phyloP scores from a whole-genome alignment of 2,113 vertebrate genomes.

The Pedionomus torquatus region DNA sequence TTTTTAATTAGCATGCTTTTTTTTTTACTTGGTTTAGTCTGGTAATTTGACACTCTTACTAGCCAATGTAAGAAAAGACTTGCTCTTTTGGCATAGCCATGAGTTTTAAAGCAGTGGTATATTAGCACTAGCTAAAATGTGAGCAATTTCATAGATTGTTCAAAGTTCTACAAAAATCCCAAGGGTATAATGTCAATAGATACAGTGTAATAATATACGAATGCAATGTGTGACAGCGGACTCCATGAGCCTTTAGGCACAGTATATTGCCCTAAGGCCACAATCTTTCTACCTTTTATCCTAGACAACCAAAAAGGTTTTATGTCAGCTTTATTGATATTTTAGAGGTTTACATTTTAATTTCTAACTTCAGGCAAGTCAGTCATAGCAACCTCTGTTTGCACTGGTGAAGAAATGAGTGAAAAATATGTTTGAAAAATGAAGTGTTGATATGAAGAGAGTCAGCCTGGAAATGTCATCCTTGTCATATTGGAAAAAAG shows the following conservation, averaged over 20 bases:
- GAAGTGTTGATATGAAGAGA: not conserved
- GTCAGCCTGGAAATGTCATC: not conserved
- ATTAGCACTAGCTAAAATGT: conserved; percentile 27
- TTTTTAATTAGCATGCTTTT: conserved; percentile 79
- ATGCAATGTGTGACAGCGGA: conserved; percentile 55
- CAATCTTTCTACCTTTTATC: conserved; percentile 50
- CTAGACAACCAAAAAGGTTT: conserved; percentile 51
- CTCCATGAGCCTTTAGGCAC: conserved; percentile 49
- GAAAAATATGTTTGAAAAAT: not conserved
- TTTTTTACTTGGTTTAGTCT: conserved; percentile 62
- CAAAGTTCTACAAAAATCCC: conserved; percentile 59
- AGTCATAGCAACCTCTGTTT: not conserved
- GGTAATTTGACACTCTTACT: conserved; percentile 65
- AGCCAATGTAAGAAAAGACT: conserved; percentile 38
- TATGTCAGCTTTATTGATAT: conserved; percentile 62
- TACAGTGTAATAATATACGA: conserved; percentile 47
- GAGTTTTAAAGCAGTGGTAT: not conserved
- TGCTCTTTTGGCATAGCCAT: conserved; percentile 16
- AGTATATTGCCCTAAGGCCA: conserved; percentile 56
- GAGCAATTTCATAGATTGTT: conserved; percentile 47
- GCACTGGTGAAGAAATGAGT: not conserved
- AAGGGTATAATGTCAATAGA: conserved; percentile 48
- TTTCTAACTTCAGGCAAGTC: conserved; percentile 50
- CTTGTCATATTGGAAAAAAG: not conserved
- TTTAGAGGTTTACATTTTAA: conserved; percentile 66